phyloP scores from a whole-genome alignment of 2,113 vertebrate genomes.

The Rhea americana region DNA sequence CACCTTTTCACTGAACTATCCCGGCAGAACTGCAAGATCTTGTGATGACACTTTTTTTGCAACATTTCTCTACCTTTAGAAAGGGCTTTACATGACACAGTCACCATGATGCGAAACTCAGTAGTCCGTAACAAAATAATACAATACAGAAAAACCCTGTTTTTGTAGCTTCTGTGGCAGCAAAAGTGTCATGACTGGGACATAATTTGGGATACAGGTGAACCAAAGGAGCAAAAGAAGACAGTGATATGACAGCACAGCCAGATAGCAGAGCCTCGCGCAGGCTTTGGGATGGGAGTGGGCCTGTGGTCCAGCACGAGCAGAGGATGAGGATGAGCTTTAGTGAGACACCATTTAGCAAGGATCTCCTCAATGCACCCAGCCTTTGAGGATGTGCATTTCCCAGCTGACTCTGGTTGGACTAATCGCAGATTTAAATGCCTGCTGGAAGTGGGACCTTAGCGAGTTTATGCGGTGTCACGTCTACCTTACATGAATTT shows the following conservation, averaged over 20 bases:
- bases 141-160: slow-evolving; percentile 51
- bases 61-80: slow-evolving; percentile 11
- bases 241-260: not conserved
- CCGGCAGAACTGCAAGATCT: slow-evolving; percentile 21
- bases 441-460: not conserved
- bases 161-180: slow-evolving; percentile 36
- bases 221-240: not conserved
- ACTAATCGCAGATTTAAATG: not conserved
- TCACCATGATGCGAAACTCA: slow-evolving; percentile 16
- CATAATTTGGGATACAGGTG: not conserved
- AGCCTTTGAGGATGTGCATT: not conserved
- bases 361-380: not conserved
- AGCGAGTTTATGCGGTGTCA: not conserved
- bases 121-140: slow-evolving; percentile 17
- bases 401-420: not conserved
- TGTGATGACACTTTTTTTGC: slow-evolving; percentile 45
- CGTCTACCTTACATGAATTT: slow-evolving; percentile 10
- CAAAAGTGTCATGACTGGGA: not conserved
- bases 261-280: not conserved
- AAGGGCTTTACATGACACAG: slow-evolving; percentile 45
- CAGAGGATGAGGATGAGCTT: not conserved
- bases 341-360: not conserved
- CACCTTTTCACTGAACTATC: slow-evolving; percentile 49
- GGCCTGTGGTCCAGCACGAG: not conserved
- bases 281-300: not conserved